Percentiles rank a stretch among this genome's conserved stretches.
Evolutionary conservation across 2,797 vertebrate genomes (phyloP).

Genomic region (Synaphobranchus kaupii): DNA sequence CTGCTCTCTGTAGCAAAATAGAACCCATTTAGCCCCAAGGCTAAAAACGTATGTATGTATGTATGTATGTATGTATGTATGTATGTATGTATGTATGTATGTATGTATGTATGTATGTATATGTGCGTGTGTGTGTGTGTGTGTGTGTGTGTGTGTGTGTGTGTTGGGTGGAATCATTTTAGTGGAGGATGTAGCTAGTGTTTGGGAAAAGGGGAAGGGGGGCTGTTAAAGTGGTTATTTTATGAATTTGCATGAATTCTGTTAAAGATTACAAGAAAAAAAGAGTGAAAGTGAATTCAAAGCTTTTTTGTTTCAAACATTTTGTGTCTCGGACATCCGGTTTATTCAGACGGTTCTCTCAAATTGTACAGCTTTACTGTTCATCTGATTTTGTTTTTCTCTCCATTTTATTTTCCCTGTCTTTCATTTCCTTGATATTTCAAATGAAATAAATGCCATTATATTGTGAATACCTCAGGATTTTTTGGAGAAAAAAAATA

Average conservation of each 20-base stretch:
- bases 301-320: constrained; percentile 25
- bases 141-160: background rate
- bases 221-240: constrained; percentile 10
- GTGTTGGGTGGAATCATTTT: constrained; percentile 7
- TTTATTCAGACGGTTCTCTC: constrained; percentile 40
- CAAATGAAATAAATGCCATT: constrained; percentile 80
- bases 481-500: constrained; percentile 72
- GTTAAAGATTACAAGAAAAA: constrained; percentile 18
- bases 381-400: constrained; percentile 43
- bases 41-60: background rate
- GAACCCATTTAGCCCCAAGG: background rate
- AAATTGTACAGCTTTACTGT: constrained; percentile 61
- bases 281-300: background rate
- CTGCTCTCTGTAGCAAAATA: constrained; percentile 16
- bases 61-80: background rate
- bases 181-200: constrained; percentile 21
- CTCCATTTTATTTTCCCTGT: constrained; percentile 50
- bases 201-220: background rate
- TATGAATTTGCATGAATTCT: constrained; percentile 32
- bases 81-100: no score
- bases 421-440: constrained; percentile 58
- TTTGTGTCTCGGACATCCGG: background rate
- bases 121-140: background rate
- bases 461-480: constrained; percentile 86
- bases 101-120: background rate